These are phyloP conservation scores for Gopherus flavomarginatus DNA, from an alignment of 2,113 vertebrate species.

Conservation along the genomic window DNA sequence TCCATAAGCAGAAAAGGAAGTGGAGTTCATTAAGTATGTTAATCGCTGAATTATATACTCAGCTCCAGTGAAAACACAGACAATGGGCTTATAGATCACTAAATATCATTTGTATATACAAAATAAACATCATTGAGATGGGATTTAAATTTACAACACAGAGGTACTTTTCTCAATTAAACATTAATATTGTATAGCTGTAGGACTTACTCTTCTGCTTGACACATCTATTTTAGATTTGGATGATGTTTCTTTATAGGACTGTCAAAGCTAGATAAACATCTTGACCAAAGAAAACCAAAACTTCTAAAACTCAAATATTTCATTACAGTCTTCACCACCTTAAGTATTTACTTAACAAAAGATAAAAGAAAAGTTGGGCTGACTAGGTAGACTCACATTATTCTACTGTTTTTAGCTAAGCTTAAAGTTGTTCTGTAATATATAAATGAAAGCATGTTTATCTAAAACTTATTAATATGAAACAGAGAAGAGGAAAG, in stretches of 20 bases:
- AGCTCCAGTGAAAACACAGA: background rate
- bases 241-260: background rate
- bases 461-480: background rate
- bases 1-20: background rate
- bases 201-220: background rate
- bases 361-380: background rate
- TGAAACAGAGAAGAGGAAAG: rapidly evolving
- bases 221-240: background rate
- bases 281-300: background rate
- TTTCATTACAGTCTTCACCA: background rate
- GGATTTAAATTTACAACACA: background rate
- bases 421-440: background rate
- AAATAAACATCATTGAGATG: background rate
- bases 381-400: background rate
- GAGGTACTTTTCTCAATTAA: background rate
- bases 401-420: background rate
- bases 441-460: background rate
- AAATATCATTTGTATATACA: background rate
- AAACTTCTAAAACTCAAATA: background rate
- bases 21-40: background rate
- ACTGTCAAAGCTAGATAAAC: background rate
- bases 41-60: background rate
- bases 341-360: background rate
- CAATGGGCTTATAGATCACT: background rate
- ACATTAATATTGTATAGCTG: background rate